Percentiles rank a stretch among this genome's conserved stretches.
Evolutionary conservation across 2,797 vertebrate species (phyloP).

Genomic region (Tenualosa thibaudeaui): DNA sequence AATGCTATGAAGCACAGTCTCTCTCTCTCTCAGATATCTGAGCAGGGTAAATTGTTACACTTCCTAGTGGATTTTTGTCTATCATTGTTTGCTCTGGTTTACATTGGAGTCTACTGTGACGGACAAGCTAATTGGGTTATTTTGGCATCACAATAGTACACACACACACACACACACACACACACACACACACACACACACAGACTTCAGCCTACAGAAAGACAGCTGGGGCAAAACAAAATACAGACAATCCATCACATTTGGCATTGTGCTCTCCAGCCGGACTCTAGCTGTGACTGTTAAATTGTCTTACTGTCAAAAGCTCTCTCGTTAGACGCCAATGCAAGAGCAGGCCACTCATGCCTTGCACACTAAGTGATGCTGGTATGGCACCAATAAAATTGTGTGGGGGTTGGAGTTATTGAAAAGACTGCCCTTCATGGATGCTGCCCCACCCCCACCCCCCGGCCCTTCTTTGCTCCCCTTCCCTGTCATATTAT

Average conservation of each 20-base stretch:
- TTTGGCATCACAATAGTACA: neutral
- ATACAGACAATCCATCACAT: constrained; percentile 21
- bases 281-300: constrained; percentile 25
- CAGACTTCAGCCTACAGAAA: neutral
- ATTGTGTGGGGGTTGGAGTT: neutral
- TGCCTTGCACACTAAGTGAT: neutral
- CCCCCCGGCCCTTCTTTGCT: too few species aligned
- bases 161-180: neutral
- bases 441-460: neutral
- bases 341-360: neutral
- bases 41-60: too few species aligned
- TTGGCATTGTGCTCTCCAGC: constrained; percentile 23
- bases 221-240: constrained; percentile 10
- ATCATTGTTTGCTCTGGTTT: too few species aligned
- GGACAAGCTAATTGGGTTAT: too few species aligned
- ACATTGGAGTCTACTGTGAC: too few species aligned
- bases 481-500: neutral
- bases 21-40: too few species aligned
- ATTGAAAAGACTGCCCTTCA: neutral
- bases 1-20: too few species aligned
- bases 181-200: constrained; percentile 8
- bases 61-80: too few species aligned
- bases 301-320: constrained; percentile 33
- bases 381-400: neutral
- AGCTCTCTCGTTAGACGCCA: constrained; percentile 31